Evolutionary conservation across 92 coral and sea anemone species (phyloP).

Genomic region (Zoanthus sociatus): DNA sequence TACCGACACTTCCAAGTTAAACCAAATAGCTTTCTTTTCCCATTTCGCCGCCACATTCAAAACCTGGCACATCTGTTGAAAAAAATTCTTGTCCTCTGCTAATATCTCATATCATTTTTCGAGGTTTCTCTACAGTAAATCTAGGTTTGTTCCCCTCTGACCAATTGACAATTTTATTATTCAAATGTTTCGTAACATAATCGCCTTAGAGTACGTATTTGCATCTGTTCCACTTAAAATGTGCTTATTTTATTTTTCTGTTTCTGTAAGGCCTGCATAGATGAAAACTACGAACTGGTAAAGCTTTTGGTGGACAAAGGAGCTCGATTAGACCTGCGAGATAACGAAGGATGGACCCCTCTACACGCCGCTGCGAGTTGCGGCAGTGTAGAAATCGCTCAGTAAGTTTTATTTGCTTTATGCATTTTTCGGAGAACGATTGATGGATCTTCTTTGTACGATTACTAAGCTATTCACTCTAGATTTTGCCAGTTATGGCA

Average conservation of each 20-base stretch:
- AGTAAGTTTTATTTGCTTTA: conserved; percentile 82
- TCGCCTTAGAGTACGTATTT: conserved; percentile 67
- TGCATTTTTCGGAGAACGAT: conserved; percentile 54
- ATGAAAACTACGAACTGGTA: conserved; percentile 91
- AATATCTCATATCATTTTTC: conserved; percentile 49
- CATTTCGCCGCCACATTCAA: conserved; percentile 16
- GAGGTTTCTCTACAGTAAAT: conserved; percentile 45
- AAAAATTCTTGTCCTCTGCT: conserved; percentile 9
- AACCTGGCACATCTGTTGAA: conserved; percentile 5
- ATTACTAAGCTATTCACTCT: conserved; percentile 45
- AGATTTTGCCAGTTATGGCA: conserved; percentile 34
- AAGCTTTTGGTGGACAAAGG: conserved; percentile 87
- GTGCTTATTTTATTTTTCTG: conserved; percentile 55
- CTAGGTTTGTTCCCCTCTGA: conserved; percentile 42
- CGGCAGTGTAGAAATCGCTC: conserved; percentile 97
- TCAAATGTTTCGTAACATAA: conserved; percentile 66
- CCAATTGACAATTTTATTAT: conserved; percentile 45
- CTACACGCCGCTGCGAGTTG: conserved; percentile 99
- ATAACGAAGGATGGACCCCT: conserved; percentile 98
- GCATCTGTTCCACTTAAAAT: conserved; percentile 71
- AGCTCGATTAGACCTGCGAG: conserved; percentile 92
- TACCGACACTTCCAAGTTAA: conserved; percentile 47
- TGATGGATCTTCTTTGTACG: conserved; percentile 51
- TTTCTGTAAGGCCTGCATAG: conserved; percentile 93
- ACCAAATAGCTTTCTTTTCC: conserved; percentile 28